Base-by-base conservation (phyloP, 2,113 vertebrate genomes). In the Xyrauchen texanus region DNA sequence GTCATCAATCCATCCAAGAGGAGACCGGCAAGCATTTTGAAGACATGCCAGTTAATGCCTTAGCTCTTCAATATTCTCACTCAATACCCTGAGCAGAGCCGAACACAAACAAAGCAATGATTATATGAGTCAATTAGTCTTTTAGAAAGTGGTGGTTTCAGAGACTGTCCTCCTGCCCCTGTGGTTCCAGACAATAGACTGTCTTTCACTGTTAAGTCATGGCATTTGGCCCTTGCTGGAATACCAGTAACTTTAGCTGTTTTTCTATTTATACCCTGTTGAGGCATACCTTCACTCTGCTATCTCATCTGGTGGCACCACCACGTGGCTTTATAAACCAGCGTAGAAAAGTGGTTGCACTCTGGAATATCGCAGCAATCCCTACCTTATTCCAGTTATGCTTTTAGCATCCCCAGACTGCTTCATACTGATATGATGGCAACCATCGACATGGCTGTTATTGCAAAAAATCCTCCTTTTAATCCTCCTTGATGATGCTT, bases 291-390 rank as follows among this genome's bases (percentile, higher is more conserved):
- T 89, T 84, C 7, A 46, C 87, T 86, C 85, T 84, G 88, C 90
- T 87, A 88, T 86, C 88, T 87, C 91, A 89, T 86, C 87, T 84
- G 82, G 90, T 82, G 92, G 90, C 90, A 91, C 91, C 85, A 87
- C 80, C 84, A 82, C 83, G 85, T 85, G 77, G 90, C 85, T 87
- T 90, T 92, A 91, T 85, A 93, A 92, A 92, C 91, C 90, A 86
- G 89, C 83, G 87, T 88, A 93, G 91, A 92, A 89, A 92, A 91
- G 89, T 86, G 82, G 89, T 90, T 90, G 89, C 86, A 89, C 90
- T 88, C 85, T 83, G 88, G 88, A 86, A 92, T 91, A 85, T 85
- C 86, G 76, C 78, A 61, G 82, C 85, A 86, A 87, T 86, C 86
- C 86, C 71, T 65, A 3, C 76, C 71, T 76, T 79, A 62, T 55